Evolutionary conservation across 2,888 invertebrate genomes (phyloP).

Genomic region (Drosophila mercatorum): DNA sequence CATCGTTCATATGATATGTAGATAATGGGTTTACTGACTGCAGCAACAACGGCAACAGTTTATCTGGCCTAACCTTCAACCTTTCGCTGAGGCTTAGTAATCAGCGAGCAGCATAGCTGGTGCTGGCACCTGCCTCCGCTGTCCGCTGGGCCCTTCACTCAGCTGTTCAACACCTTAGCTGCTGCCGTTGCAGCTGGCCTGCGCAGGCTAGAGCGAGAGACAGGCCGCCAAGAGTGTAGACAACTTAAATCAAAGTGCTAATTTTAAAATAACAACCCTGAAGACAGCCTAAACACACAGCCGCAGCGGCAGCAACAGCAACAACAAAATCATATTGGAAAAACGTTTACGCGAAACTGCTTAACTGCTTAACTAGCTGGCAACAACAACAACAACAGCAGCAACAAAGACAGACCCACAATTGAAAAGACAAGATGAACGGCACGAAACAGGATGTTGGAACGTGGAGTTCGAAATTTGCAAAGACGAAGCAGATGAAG

Average conservation of each 20-base stretch:
- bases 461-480: conserved; percentile 75
- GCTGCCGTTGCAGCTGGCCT: conserved; percentile 34
- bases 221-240: conserved; percentile 77
- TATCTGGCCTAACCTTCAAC: conserved; percentile 64
- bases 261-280: conserved; percentile 80
- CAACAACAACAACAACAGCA: conserved; percentile 40
- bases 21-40: conserved; percentile 68
- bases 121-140: conserved; percentile 15
- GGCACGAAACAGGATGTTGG: conserved; percentile 79
- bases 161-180: conserved; percentile 70
- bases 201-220: conserved; percentile 44
- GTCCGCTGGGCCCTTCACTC: conserved; percentile 68
- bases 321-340: conserved; percentile 70
- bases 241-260: conserved; percentile 81
- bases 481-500: conserved; percentile 34
- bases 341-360: conserved; percentile 79
- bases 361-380: conserved; percentile 80
- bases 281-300: conserved; percentile 78
- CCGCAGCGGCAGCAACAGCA: conserved; percentile 31
- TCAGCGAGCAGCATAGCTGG: conserved; percentile 50
- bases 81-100: conserved; percentile 59
- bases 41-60: conserved; percentile 50
- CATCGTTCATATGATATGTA: conserved; percentile 72
- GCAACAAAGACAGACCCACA: conserved; percentile 61
- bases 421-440: conserved; percentile 79